Evolutionary conservation across 2,113 vertebrate genomes (phyloP).

Genomic region (Pardalotus punctatus): DNA sequence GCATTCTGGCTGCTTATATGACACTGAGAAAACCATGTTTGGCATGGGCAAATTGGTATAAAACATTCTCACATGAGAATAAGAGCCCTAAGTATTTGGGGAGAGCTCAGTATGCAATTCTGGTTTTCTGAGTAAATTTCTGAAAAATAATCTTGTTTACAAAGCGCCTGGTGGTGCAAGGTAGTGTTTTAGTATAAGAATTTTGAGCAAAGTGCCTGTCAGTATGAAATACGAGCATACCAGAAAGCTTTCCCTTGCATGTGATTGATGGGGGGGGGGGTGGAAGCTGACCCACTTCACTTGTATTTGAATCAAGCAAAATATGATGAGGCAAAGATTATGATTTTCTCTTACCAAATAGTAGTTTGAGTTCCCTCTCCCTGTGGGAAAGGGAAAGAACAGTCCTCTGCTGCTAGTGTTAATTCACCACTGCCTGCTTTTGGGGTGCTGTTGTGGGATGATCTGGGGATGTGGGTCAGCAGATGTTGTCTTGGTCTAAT

Average conservation of each 20-base stretch:
- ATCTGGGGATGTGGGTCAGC: not conserved
- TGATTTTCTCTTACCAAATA: not conserved
- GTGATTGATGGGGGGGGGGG: not conserved
- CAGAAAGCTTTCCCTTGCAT: not conserved
- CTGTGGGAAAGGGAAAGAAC: not conserved
- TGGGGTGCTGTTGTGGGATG: not conserved
- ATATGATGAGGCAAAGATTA: not conserved
- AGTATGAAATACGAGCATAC: not conserved
- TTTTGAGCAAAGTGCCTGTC: not conserved
- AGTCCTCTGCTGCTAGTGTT: not conserved
- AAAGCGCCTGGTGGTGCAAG: not conserved
- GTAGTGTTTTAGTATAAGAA: not conserved
- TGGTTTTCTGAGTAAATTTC: not conserved
- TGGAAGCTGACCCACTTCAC: not conserved
- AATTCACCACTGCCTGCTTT: not conserved
- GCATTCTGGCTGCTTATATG: not conserved
- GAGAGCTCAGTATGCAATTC: not conserved
- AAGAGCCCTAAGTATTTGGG: not conserved
- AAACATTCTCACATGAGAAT: not conserved
- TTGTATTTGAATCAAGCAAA: not conserved
- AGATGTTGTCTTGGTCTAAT: not conserved
- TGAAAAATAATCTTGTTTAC: not conserved
- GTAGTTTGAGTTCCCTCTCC: not conserved
- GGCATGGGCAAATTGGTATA: not conserved
- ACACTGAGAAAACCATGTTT: not conserved